Evolutionary conservation across 2,113 vertebrate species (phyloP), one percentile per base, ranked within the genome.

Genomic region (Psittacus erithacus): DNA sequence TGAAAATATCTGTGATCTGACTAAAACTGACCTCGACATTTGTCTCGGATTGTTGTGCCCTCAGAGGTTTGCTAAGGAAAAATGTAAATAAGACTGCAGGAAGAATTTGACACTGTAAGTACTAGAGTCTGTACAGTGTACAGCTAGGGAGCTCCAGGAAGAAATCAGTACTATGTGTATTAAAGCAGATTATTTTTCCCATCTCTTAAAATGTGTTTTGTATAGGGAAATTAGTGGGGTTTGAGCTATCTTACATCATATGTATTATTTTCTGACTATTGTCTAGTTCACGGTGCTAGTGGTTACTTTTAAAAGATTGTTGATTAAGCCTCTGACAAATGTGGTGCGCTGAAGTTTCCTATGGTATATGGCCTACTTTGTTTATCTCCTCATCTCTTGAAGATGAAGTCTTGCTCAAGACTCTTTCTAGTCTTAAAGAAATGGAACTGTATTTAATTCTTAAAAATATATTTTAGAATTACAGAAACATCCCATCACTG

Each of bases 11-110:
- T 80, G 33, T 80, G 78, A 80, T 79, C 52, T 93, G 41, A 74
- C 60, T 91, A 31, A 53, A 79, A 93, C 43, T 79, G 83, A 83
- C 50, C 43, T 81, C 7, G 6, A 49, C 74, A 5, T 77, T 96
- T 77, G 64, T 94, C 69, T 88, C 7, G 13, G 77, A 78, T 87
- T 86, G 53, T 82, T 94, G 82, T 92, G 82, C 44, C 88, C 88
- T 87, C 60, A 85, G 70, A 92, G 59, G 59, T 94, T 94, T 94
- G 85, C 87, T 94, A 84, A 97, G 92, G 73, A 89, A 96, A 93
- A 96, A 95, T 95, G 87, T 97, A 88, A 95, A 90, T 95, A 86
- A 95, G 92, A 39, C 96, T 94, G 81, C 85, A 93, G 92, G 93
- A 95, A 93, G 68, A 90, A 88, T 64, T 60, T 96, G 92, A 73